These are phyloP conservation scores for Phrynocephalus versicolor DNA, from an alignment of 2,113 vertebrate genomes.

Conservation along the genomic window DNA sequence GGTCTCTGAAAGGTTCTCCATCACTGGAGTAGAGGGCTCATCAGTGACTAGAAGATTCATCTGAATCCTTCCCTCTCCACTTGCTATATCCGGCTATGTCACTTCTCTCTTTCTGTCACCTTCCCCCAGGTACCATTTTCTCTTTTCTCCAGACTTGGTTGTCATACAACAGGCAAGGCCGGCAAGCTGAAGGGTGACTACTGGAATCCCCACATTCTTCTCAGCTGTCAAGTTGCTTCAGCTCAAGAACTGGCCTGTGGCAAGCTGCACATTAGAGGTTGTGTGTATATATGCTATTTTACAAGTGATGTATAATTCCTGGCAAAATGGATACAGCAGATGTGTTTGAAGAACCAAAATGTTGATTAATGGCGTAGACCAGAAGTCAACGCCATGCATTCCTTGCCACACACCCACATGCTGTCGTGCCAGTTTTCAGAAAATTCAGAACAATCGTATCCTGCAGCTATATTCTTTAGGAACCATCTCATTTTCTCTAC, in stretches of 20 bases:
- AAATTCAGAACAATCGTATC: not conserved
- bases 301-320: slow-evolving; percentile 19
- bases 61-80: not conserved
- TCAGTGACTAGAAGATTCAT: too few relatives aligned
- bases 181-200: not conserved
- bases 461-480: not conserved
- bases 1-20: too few relatives aligned
- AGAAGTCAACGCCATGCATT: slow-evolving; percentile 2
- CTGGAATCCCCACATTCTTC: not conserved
- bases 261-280: accelerated
- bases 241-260: slow-evolving; percentile 20
- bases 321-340: slow-evolving; percentile 34
- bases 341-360: not conserved
- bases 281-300: not conserved
- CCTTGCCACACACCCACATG: not conserved
- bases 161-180: not conserved
- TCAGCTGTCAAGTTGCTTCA: slow-evolving; percentile 12
- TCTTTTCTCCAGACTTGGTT: not conserved
- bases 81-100: not conserved
- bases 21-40: too few relatives aligned
- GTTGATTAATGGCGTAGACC: slow-evolving; percentile 49
- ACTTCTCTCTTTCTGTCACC: not conserved
- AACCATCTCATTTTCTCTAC: not conserved
- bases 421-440: slow-evolving; percentile 19
- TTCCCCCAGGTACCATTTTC: not conserved